phyloP scores from a whole-genome alignment of 2,888 invertebrate species.

The Drosophila subsilvestris region DNA sequence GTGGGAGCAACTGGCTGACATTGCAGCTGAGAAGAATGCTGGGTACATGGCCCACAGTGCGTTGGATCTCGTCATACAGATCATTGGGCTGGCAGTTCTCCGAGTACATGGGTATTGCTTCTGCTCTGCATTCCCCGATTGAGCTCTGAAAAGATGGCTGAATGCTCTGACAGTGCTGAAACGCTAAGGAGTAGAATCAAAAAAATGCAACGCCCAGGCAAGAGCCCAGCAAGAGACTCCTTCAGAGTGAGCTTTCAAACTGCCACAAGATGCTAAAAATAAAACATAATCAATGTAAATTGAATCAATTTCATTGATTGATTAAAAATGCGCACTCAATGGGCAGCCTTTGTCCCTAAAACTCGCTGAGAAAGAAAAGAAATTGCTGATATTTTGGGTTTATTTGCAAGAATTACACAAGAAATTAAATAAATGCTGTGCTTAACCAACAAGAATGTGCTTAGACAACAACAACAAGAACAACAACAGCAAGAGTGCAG shows the following conservation, averaged over 20 bases:
- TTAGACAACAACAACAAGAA: conserved; percentile 8
- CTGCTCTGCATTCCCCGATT: conserved; percentile 33
- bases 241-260: neutral
- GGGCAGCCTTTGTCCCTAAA: no score
- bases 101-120: conserved; percentile 46
- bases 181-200: neutral
- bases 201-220: neutral
- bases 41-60: conserved; percentile 34
- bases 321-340: no score
- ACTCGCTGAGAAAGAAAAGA: neutral
- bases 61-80: no score
- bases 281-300: neutral
- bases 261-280: no score
- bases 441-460: neutral
- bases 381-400: neutral
- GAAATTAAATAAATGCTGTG: neutral
- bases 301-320: no score
- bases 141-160: conserved; percentile 24
- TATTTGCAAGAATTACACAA: neutral
- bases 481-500: conserved; percentile 34
- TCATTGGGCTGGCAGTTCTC: neutral
- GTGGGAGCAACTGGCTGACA: neutral
- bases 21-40: conserved; percentile 31
- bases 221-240: neutral
- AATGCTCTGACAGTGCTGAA: conserved; percentile 4